Conservation (phyloP, 1,140 invertebrate genomes). For the Heliothis virescens region DNA sequence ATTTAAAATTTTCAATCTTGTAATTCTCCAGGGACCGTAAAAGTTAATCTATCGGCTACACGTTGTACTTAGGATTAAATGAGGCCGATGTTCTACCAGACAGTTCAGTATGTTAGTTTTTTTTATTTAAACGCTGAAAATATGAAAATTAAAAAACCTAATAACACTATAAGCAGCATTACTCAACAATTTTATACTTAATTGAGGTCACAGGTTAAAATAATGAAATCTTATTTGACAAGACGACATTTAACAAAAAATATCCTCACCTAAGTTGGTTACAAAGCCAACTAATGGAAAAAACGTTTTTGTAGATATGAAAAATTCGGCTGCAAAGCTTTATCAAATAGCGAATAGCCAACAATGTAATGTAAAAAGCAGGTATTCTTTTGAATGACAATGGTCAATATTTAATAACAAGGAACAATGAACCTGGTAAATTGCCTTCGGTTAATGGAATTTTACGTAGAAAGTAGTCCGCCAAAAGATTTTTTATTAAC, state of each 20-base stretch:
- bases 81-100: conserved; percentile 11
- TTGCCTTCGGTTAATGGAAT: conserved; percentile 20
- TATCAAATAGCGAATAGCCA: conserved; percentile 11
- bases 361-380: conserved; percentile 25
- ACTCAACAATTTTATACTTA: conserved; percentile 7
- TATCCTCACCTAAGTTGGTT: conserved; percentile 28
- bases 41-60: conserved; percentile 21
- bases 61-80: conserved; percentile 16
- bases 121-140: conserved; percentile 3
- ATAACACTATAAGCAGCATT: conserved; percentile 28
- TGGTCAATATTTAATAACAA: conserved; percentile 32
- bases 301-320: not conserved
- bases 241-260: conserved; percentile 4
- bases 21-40: conserved; percentile 25
- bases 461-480: conserved; percentile 11
- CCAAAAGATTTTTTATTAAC: conserved; percentile 20
- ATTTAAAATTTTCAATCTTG: conserved; percentile 18
- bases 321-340: conserved; percentile 31
- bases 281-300: not conserved
- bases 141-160: conserved; percentile 22
- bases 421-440: conserved; percentile 29
- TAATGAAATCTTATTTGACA: conserved; percentile 13
- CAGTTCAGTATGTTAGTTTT: not conserved
- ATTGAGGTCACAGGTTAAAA: conserved; percentile 4
- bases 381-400: conserved; percentile 42